Evolutionary conservation across 2,113 vertebrate species (phyloP).

Genomic region (Galbula dea): DNA sequence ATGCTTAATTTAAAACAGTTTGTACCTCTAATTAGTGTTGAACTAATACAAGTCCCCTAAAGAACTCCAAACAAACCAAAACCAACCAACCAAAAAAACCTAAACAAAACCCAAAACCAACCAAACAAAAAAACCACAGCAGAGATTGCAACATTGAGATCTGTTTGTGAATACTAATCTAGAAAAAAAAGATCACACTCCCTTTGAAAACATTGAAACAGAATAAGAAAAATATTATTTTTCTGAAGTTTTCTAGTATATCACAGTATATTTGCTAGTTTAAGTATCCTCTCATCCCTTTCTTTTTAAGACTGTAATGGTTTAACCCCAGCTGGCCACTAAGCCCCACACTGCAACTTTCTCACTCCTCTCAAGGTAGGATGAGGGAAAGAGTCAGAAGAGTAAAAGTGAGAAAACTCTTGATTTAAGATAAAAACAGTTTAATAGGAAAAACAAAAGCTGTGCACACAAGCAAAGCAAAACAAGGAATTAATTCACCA

Average conservation of each 20-base stretch:
- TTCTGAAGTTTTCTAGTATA: not conserved
- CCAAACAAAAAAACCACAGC: not conserved
- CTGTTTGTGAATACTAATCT: not conserved
- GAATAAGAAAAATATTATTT: not conserved
- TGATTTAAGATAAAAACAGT: not conserved
- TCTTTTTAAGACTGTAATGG: not conserved
- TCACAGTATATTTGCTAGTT: not conserved
- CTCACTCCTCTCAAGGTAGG: not conserved
- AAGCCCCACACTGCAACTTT: not conserved
- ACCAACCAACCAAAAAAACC: not conserved
- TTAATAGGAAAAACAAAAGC: not conserved
- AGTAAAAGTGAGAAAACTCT: not conserved
- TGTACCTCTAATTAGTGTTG: not conserved
- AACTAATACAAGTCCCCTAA: not conserved
- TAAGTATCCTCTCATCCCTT: not conserved
- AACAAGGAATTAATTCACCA: not conserved
- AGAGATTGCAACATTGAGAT: not conserved
- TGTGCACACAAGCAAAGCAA: not conserved
- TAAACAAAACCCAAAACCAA: too few species aligned
- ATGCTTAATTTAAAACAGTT: constrained; percentile 17
- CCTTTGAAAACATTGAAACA: not conserved
- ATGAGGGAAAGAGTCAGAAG: not conserved
- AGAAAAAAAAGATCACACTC: not conserved
- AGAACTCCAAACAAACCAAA: too few species aligned
- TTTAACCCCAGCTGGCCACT: not conserved